phyloP scores from a whole-genome alignment of 2,797 vertebrate genomes.

The Phoeniculus purpureus region DNA sequence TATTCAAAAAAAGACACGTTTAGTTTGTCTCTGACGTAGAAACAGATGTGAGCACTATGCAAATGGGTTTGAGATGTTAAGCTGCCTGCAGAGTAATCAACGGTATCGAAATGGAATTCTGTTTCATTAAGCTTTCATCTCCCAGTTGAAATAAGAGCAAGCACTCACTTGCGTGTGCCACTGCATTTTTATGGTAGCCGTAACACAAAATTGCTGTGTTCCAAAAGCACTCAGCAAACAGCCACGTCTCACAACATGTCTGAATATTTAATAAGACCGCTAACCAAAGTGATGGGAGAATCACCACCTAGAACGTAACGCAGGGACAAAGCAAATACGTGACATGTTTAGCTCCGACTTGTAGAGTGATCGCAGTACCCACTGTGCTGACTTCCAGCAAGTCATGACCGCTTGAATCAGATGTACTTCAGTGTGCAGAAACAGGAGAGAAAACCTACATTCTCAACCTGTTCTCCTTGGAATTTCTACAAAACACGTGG shows the following conservation, averaged over 20 bases:
- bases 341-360: neutral
- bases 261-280: neutral
- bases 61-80: neutral
- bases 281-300: neutral
- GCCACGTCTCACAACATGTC: neutral
- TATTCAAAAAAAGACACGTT: neutral
- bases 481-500: neutral
- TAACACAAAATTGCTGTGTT: neutral
- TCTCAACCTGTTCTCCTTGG: neutral
- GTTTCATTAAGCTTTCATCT: slow-evolving; percentile 32
- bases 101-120: slow-evolving; percentile 4
- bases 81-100: neutral
- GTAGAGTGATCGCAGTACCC: neutral
- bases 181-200: neutral
- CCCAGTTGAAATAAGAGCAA: neutral
- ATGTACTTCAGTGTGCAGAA: neutral
- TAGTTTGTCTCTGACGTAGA: neutral
- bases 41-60: neutral
- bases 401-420: neutral
- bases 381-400: neutral
- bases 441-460: neutral
- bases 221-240: neutral
- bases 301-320: neutral
- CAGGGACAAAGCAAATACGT: neutral
- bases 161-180: neutral